These are phyloP conservation scores for Saccostrea echinata DNA, from an alignment of 1,140 invertebrate genomes.

Conservation along the genomic window DNA sequence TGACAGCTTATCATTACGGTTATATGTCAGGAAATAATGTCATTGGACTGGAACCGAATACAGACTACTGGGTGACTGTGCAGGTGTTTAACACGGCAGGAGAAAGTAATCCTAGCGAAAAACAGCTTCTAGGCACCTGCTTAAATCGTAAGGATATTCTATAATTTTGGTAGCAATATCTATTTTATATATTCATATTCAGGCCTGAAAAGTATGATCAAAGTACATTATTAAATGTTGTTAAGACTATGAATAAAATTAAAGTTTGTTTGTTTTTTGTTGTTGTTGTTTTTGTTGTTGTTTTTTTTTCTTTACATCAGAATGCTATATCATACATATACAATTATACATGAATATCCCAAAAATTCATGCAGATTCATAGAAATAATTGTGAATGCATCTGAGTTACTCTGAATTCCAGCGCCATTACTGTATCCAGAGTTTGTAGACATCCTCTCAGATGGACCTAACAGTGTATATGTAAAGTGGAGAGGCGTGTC, in stretches of 20 bases:
- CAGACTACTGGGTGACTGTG: slow-evolving; percentile 95
- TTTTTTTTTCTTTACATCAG: too few species aligned
- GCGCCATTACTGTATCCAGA: slow-evolving; percentile 67
- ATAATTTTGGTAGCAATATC: not conserved
- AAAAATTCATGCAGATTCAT: too few species aligned
- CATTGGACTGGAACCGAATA: slow-evolving; percentile 94
- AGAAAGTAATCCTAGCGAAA: slow-evolving; percentile 95
- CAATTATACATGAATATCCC: too few species aligned
- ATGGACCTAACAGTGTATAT: slow-evolving; percentile 58
- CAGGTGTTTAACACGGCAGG: slow-evolving; percentile 98
- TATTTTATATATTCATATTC: too few species aligned
- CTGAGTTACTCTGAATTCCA: slow-evolving; percentile 47
- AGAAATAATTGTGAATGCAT: too few species aligned
- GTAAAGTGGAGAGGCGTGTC: slow-evolving; percentile 68
- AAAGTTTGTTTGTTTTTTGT: too few species aligned
- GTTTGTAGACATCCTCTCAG: slow-evolving; percentile 65
- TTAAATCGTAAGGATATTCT: slow-evolving; percentile 72
- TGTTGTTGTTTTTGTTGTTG: too few species aligned
- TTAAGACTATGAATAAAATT: too few species aligned
- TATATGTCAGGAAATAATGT: slow-evolving; percentile 85
- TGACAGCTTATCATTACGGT: slow-evolving; percentile 66
- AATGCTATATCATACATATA: too few species aligned
- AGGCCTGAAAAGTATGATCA: too few species aligned
- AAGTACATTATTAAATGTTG: too few species aligned
- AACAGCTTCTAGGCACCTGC: slow-evolving; percentile 84